Percentiles rank a stretch among this genome's conserved stretches.
These are phyloP conservation scores for Amitus sp. DNA, from an alignment of 2,888 invertebrate genomes.

Conservation along the genomic window DNA sequence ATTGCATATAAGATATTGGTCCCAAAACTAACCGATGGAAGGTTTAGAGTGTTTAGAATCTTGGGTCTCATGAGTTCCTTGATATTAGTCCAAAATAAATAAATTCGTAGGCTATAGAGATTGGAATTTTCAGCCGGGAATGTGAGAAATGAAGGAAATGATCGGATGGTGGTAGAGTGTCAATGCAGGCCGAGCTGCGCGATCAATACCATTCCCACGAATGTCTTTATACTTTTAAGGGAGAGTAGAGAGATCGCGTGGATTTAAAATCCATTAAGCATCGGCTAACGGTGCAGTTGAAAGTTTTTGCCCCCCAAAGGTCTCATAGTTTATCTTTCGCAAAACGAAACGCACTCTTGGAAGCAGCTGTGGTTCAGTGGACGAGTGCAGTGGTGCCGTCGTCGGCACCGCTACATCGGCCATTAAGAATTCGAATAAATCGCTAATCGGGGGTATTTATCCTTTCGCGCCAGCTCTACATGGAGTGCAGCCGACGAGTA, in stretches of 20 bases:
- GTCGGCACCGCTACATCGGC: conserved; percentile 33
- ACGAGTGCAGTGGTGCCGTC: conserved; percentile 31
- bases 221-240: conserved; percentile 37
- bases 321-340: conserved; percentile 41
- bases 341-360: conserved; percentile 41
- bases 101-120: too few relatives aligned
- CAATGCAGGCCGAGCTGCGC: too few relatives aligned
- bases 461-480: conserved; percentile 32
- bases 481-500: conserved; percentile 21
- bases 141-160: too few relatives aligned
- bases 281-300: conserved; percentile 36
- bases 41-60: too few relatives aligned
- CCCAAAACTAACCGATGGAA: too few relatives aligned
- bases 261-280: conserved; percentile 40
- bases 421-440: conserved; percentile 59
- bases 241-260: conserved; percentile 38
- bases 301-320: conserved; percentile 34
- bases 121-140: too few relatives aligned
- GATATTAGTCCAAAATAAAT: too few relatives aligned
- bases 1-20: too few relatives aligned
- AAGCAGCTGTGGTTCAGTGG: conserved; percentile 32
- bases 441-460: conserved; percentile 53
- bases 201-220: conserved; percentile 40
- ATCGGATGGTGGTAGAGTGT: too few relatives aligned
- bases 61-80: too few relatives aligned